phyloP scores from a whole-genome alignment of 2,113 vertebrate genomes.

The Caranx ignobilis region DNA sequence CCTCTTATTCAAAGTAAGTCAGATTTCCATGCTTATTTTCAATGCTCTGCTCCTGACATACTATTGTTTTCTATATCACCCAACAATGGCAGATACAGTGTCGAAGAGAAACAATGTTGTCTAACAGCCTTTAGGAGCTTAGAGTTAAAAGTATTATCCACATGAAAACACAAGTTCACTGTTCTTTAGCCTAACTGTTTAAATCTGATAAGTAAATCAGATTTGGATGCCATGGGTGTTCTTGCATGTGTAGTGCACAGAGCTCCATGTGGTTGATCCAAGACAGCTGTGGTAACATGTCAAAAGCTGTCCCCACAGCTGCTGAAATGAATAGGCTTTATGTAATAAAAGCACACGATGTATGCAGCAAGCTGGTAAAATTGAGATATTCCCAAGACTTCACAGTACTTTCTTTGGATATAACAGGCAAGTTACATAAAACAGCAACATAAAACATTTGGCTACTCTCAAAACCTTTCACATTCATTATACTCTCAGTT shows the following conservation, averaged over 20 bases:
- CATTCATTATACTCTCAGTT: neutral
- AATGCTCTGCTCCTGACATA: neutral
- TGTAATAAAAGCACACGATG: neutral
- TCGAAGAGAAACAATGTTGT: neutral
- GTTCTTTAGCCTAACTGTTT: slow-evolving; percentile 1
- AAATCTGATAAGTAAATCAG: neutral
- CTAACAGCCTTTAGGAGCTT: neutral
- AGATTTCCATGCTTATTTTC: slow-evolving; percentile 7
- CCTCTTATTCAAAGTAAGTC: neutral
- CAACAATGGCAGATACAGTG: neutral
- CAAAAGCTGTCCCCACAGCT: neutral
- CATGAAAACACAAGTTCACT: neutral
- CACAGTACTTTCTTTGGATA: neutral
- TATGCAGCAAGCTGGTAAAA: neutral
- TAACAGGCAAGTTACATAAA: neutral
- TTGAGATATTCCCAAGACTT: neutral
- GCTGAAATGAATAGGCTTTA: slow-evolving; percentile 1
- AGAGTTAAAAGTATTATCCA: neutral
- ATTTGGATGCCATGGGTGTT: neutral
- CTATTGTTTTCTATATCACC: slow-evolving; percentile 6
- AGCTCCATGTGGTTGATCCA: neutral
- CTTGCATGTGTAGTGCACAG: neutral
- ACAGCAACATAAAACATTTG: neutral
- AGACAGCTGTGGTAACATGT: slow-evolving; percentile 27
- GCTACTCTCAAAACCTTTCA: neutral